These are phyloP conservation scores for Tachuris rubrigastra DNA, from an alignment of 2,113 vertebrate species.

Conservation along the genomic window DNA sequence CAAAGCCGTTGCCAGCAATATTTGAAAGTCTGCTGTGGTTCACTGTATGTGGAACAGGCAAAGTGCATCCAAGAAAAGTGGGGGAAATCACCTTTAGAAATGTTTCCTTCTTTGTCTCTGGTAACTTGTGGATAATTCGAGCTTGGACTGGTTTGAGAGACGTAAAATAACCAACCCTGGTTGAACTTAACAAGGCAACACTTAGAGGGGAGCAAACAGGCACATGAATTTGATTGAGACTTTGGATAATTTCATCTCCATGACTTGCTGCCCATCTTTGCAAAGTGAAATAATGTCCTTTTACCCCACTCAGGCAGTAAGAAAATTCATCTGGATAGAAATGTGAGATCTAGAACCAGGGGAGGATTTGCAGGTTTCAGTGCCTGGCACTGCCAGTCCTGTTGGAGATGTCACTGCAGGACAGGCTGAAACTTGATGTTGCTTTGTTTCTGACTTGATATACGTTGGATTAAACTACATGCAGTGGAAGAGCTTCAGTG, in stretches of 20 bases:
- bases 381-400: not conserved
- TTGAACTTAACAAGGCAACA: not conserved
- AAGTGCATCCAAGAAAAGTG: not conserved
- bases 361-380: not conserved
- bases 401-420: not conserved
- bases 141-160: not conserved
- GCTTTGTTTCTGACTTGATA: accelerated
- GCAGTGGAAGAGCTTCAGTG: not conserved
- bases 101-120: not conserved
- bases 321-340: not conserved
- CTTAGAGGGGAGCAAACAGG: not conserved
- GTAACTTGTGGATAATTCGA: not conserved
- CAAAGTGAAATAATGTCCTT: not conserved
- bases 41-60: not conserved
- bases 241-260: not conserved
- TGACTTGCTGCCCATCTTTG: not conserved
- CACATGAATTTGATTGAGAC: not conserved
- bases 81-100: not conserved
- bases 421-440: not conserved
- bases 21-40: not conserved
- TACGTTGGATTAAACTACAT: not conserved
- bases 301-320: not conserved
- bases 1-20: not conserved
- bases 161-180: not conserved
- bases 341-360: not conserved